Conservation (phyloP, 1,140 invertebrate genomes). For the Oedothorax gibbosus region DNA sequence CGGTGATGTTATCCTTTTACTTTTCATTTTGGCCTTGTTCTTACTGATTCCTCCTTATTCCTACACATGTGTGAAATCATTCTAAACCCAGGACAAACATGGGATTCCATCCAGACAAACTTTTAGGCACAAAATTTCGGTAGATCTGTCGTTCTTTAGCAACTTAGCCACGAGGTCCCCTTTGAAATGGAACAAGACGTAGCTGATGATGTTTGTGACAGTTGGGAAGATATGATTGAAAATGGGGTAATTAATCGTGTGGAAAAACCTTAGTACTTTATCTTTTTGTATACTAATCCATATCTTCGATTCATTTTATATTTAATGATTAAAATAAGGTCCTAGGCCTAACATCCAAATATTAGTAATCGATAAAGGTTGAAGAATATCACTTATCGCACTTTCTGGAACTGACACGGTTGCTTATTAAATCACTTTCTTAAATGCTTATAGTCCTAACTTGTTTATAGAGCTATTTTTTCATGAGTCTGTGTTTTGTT, state of each 20-base stretch:
- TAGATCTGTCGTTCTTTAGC: constrained; percentile 5
- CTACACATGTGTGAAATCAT: background rate
- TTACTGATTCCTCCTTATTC: background rate
- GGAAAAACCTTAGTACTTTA: background rate
- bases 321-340: no score
- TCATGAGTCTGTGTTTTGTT: no score
- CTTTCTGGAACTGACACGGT: background rate
- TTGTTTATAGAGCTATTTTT: no score
- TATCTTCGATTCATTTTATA: no score
- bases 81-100: constrained; percentile 5
- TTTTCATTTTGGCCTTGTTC: constrained; percentile 28
- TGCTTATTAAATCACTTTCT: no score
- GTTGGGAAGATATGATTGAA: constrained; percentile 87
- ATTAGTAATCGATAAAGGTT: no score
- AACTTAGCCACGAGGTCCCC: constrained; percentile 40
- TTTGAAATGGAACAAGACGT: constrained; percentile 60
- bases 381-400: background rate
- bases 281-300: background rate
- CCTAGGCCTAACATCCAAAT: no score
- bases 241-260: constrained; percentile 71
- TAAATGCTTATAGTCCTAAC: no score
- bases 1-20: constrained; percentile 27
- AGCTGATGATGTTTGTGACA: constrained; percentile 76
- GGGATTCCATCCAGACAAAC: background rate
- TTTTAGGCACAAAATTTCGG: background rate